Conservation (phyloP, 1,140 invertebrate genomes). For the Chrysoperla carnea region DNA sequence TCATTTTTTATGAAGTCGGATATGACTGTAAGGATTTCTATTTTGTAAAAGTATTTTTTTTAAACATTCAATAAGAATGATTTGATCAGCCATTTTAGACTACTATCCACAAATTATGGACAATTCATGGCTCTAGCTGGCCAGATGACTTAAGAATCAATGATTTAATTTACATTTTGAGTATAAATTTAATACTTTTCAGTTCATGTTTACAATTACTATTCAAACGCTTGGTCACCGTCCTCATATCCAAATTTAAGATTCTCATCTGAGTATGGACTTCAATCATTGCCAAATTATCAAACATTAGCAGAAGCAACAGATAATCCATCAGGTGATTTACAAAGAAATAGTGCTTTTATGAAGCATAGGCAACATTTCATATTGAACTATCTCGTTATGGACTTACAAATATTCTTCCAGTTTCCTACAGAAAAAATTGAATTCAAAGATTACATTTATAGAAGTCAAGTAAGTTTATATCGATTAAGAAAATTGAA, state of each 20-base stretch:
- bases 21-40: no score
- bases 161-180: no score
- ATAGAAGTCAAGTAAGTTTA: constrained; percentile 52
- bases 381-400: no score
- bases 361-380: constrained; percentile 67
- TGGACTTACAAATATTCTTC: constrained; percentile 27
- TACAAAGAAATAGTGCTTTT: constrained; percentile 36
- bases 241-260: constrained; percentile 59
- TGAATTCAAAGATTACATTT: constrained; percentile 39
- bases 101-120: no score
- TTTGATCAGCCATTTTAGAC: no score
- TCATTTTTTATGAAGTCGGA: no score
- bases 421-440: constrained; percentile 22
- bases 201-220: constrained; percentile 89
- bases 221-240: constrained; percentile 61
- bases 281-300: constrained; percentile 70
- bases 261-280: constrained; percentile 91
- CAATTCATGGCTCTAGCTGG: no score
- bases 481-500: no score
- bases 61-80: no score
- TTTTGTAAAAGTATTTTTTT: no score
- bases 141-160: no score
- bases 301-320: constrained; percentile 37
- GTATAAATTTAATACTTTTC: constrained; percentile 16
- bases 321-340: constrained; percentile 30